Conservation (phyloP, 53 echinoderm and acorn worm genomes). For the Crossaster papposus region DNA sequence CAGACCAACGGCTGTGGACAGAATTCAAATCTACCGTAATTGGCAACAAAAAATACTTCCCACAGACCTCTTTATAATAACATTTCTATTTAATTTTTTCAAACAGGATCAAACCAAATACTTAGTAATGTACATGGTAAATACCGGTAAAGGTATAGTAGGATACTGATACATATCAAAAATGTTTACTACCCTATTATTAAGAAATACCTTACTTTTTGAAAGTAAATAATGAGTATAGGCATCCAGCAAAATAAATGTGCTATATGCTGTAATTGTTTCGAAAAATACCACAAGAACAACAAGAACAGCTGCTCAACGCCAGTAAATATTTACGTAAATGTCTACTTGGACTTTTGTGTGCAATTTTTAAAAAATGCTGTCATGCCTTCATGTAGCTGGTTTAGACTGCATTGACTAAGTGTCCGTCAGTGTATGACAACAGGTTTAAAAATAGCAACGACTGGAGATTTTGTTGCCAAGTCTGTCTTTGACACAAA, state of each 20-base stretch:
- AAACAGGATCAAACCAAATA: neutral
- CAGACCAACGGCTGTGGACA: neutral
- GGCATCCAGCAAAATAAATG: no score
- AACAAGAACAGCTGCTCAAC: no score
- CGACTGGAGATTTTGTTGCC: neutral
- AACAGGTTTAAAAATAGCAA: neutral
- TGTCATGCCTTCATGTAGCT: no score
- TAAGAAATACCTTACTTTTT: no score
- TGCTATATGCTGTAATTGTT: no score
- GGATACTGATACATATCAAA: no score
- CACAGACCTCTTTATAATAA: neutral
- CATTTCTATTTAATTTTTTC: neutral
- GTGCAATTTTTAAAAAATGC: neutral
- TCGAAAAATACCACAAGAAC: no score
- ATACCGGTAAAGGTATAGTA: no score
- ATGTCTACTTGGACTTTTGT: neutral
- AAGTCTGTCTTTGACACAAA: neutral
- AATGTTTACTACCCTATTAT: no score
- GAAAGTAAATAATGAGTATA: no score
- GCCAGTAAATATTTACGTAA: no score
- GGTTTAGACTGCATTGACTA: neutral
- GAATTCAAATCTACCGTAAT: conserved; percentile 2
- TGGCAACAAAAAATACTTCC: neutral
- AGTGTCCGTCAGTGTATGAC: neutral
- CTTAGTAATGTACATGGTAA: neutral